These are phyloP conservation scores for Plumapathes pennacea DNA, from an alignment of 92 coral and sea anemone species.

Conservation along the genomic window DNA sequence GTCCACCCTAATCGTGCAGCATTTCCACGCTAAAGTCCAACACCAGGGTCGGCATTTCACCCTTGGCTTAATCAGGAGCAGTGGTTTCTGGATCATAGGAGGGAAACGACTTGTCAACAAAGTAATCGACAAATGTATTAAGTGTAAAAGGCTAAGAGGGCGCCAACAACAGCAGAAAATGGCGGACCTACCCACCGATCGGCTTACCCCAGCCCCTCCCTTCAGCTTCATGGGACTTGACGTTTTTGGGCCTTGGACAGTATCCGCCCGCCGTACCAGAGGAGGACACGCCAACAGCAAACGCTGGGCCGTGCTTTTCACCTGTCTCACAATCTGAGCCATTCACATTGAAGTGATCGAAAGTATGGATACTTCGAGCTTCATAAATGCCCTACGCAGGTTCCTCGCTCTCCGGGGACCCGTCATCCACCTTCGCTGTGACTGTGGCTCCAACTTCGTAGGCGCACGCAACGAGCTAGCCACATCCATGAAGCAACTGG, in stretches of 20 bases:
- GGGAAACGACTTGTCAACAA: constrained; percentile 5
- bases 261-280: constrained; percentile 9
- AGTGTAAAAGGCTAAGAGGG: constrained; percentile 13
- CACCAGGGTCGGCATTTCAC: constrained; percentile 27
- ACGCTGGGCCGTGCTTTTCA: constrained; percentile 62
- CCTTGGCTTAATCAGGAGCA: constrained; percentile 4
- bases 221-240: constrained; percentile 19
- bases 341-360: constrained; percentile 49
- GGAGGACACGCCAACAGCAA: constrained; percentile 24
- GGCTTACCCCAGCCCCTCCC: constrained; percentile 23
- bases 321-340: constrained; percentile 27
- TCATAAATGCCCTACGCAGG: constrained; percentile 9
- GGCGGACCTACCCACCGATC: constrained; percentile 11
- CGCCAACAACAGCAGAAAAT: constrained; percentile 3
- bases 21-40: constrained; percentile 2
- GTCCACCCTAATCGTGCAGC: background rate
- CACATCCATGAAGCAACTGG: background rate
- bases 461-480: constrained; percentile 26
- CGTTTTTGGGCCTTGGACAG: constrained; percentile 15
- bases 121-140: constrained; percentile 4
- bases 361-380: constrained; percentile 43
- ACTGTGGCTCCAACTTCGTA: constrained; percentile 27
- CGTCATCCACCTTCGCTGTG: constrained; percentile 8
- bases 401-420: constrained; percentile 21
- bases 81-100: constrained; percentile 18